These are phyloP conservation scores for Drosophila kepulauana DNA, from an alignment of 1,140 invertebrate species.

Conservation along the genomic window DNA sequence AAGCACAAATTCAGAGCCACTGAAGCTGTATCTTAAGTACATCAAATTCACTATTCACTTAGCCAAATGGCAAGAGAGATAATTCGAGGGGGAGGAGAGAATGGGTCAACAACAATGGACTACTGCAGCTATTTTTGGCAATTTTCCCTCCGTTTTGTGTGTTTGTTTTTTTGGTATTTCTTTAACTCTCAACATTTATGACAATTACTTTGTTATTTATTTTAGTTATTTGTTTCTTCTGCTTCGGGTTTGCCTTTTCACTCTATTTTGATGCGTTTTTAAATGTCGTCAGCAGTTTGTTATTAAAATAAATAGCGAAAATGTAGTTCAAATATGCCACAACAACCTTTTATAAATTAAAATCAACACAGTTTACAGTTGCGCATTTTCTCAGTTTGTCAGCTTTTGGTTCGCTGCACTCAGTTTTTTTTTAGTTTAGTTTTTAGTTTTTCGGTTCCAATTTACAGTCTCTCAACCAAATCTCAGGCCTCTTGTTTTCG, in stretches of 20 bases:
- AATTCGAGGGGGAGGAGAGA: not conserved
- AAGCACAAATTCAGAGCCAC: not conserved
- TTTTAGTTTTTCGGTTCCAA: conserved; percentile 36
- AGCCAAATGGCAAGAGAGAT: not conserved
- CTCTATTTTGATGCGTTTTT: conserved; percentile 66
- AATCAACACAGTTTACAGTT: conserved; percentile 65
- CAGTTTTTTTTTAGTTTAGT: conserved; percentile 29
- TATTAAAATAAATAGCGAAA: conserved; percentile 51
- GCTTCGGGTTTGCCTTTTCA: conserved; percentile 30
- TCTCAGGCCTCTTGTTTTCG: conserved; percentile 18
- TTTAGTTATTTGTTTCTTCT: conserved; percentile 13
- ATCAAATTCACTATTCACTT: conserved; percentile 23
- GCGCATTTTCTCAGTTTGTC: conserved; percentile 30
- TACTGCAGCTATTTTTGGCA: conserved; percentile 15
- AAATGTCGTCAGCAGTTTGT: conserved; percentile 64
- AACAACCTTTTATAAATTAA: conserved; percentile 73
- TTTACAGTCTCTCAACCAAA: conserved; percentile 23
- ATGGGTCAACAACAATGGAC: conserved; percentile 25
- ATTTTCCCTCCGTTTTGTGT: conserved; percentile 26
- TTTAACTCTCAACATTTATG: conserved; percentile 50
- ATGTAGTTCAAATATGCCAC: conserved; percentile 62
- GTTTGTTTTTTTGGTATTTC: conserved; percentile 35
- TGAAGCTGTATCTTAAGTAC: conserved; percentile 9
- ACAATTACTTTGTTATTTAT: conserved; percentile 67
- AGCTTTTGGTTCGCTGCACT: not conserved